Evolutionary conservation across 1,140 invertebrate species (phyloP).

Genomic region (Drosophila kikkawai): DNA sequence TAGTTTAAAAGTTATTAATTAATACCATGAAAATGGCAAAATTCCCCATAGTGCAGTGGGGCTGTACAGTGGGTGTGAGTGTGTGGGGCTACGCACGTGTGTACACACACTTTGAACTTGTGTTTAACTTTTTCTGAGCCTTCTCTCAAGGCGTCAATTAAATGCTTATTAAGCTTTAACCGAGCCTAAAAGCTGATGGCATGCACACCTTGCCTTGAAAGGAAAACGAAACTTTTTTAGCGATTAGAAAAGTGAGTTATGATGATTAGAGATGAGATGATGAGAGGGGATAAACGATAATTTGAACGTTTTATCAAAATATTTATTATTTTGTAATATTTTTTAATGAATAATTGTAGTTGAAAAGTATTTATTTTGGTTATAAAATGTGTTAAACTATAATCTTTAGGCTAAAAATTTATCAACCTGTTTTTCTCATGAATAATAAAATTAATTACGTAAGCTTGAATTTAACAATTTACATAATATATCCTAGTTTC

Average conservation of each 20-base stretch:
- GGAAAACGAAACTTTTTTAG: slow-evolving; percentile 11
- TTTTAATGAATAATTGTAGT: too few species aligned
- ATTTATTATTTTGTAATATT: background rate
- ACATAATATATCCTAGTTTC: too few species aligned
- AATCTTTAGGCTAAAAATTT: too few species aligned
- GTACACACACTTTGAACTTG: slow-evolving; percentile 50
- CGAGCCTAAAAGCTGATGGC: slow-evolving; percentile 6
- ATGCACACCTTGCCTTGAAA: slow-evolving; percentile 1
- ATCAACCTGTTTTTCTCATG: too few species aligned
- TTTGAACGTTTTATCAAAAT: too few species aligned
- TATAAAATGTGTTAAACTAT: background rate
- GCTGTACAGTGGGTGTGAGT: slow-evolving; percentile 4
- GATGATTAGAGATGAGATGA: background rate
- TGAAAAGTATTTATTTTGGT: too few species aligned
- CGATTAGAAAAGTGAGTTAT: slow-evolving; percentile 9
- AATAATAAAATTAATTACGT: too few species aligned
- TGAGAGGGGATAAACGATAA: background rate
- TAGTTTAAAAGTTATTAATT: too few species aligned
- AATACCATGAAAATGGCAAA: too few species aligned
- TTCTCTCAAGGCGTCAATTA: slow-evolving; percentile 56
- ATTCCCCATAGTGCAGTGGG: too few species aligned
- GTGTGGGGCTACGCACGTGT: slow-evolving; percentile 30
- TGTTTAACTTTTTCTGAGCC: slow-evolving; percentile 43
- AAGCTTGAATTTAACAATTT: too few species aligned
- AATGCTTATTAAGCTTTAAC: slow-evolving; percentile 62